Conservation (phyloP, 2,797 vertebrate species). For the Lerista edwardsae region DNA sequence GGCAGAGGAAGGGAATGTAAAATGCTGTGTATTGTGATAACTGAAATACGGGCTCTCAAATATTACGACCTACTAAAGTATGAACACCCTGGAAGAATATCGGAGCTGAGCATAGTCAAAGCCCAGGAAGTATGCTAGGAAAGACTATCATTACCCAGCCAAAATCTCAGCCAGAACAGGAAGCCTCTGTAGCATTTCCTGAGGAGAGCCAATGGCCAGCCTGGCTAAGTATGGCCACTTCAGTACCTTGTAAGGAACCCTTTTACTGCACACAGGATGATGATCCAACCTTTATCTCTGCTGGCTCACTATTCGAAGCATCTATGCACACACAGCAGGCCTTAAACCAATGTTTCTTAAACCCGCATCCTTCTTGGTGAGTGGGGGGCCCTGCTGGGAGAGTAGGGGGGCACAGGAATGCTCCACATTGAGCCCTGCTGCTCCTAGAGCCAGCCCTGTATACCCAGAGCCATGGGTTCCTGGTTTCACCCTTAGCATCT, state of each 20-base stretch:
- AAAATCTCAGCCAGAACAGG: background rate
- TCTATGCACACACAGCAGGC: too few species aligned
- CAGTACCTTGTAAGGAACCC: background rate
- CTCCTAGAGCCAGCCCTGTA: too few species aligned
- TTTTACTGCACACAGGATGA: background rate
- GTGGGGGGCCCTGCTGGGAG: too few species aligned
- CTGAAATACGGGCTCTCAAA: background rate
- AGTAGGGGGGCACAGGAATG: too few species aligned
- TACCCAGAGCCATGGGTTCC: background rate
- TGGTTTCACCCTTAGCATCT: too few species aligned
- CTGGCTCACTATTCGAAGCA: background rate
- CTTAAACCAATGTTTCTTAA: too few species aligned
- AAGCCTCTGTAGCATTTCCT: background rate
- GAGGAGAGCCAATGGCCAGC: background rate
- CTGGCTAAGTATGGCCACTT: background rate
- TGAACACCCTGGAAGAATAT: background rate
- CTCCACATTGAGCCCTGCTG: too few species aligned
- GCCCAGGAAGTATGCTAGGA: background rate
- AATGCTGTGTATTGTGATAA: background rate
- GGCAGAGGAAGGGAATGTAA: background rate
- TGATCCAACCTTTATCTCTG: background rate
- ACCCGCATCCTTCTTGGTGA: too few species aligned
- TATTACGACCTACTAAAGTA: background rate
- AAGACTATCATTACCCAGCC: background rate
- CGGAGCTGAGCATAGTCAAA: background rate